Percentiles rank a stretch among this genome's conserved stretches.
These are phyloP conservation scores for Tupaia tana DNA, from an alignment of 2,113 vertebrate species.

Conservation along the genomic window DNA sequence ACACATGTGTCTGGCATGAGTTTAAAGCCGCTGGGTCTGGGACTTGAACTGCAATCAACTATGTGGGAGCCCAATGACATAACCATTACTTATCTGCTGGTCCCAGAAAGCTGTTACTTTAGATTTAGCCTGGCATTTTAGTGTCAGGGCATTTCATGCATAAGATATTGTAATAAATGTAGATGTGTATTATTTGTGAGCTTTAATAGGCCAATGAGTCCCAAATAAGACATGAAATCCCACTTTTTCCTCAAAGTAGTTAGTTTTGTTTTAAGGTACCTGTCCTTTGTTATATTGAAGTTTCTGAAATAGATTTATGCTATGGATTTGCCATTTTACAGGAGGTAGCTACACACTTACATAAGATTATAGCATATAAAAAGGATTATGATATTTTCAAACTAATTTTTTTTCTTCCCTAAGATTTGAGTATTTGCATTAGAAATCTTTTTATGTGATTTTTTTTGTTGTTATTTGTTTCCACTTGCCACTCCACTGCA, in stretches of 20 bases:
- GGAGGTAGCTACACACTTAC: not conserved
- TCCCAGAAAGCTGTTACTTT: not conserved
- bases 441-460: not conserved
- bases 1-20: too few relatives aligned
- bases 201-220: not conserved
- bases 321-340: conserved; percentile 18
- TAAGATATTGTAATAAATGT: not conserved
- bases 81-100: too few relatives aligned
- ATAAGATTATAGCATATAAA: not conserved
- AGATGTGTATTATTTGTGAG: not conserved
- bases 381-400: not conserved
- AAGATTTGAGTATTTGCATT: not conserved
- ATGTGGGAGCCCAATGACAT: too few relatives aligned
- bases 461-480: not conserved
- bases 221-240: not conserved
- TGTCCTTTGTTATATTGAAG: not conserved
- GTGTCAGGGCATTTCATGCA: not conserved
- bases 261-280: not conserved
- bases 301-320: conserved; percentile 14
- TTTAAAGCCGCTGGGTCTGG: too few relatives aligned
- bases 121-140: not conserved
- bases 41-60: too few relatives aligned
- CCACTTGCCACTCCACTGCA: not conserved
- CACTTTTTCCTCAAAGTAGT: not conserved
- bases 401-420: conserved; percentile 17